A percentile compares a stretch with the other conserved stretches of the same genome.
These are phyloP conservation scores for Sinodicranocentrus sp. DNA, from an alignment of 2,888 invertebrate species.

Conservation along the genomic window DNA sequence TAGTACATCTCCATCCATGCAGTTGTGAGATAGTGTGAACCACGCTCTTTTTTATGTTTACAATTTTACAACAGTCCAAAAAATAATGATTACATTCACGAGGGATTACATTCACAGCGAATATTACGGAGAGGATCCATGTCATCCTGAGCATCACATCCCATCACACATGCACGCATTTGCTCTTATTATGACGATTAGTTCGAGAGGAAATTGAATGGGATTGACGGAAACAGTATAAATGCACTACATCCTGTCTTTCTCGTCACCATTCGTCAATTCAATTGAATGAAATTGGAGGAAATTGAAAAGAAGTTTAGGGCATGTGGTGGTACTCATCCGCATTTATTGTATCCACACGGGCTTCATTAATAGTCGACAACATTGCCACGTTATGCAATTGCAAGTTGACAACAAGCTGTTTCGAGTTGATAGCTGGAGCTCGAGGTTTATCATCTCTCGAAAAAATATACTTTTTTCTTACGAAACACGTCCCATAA, in stretches of 20 bases:
- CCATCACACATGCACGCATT: background rate
- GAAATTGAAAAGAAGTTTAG: slow-evolving; percentile 53
- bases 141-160: background rate
- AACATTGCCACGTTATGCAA: too few relatives aligned
- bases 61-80: too few relatives aligned
- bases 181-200: slow-evolving; percentile 28
- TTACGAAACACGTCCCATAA: too few relatives aligned
- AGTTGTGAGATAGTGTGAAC: too few relatives aligned
- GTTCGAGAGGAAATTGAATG: slow-evolving; percentile 61
- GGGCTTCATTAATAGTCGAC: too few relatives aligned
- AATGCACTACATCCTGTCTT: slow-evolving; percentile 65
- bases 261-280: slow-evolving; percentile 42
- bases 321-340: background rate
- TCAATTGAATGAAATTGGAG: slow-evolving; percentile 65
- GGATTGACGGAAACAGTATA: slow-evolving; percentile 64
- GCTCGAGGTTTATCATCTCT: background rate
- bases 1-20: too few relatives aligned
- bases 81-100: too few relatives aligned
- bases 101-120: too few relatives aligned
- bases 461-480: too few relatives aligned
- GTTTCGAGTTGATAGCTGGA: background rate
- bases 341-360: background rate
- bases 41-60: too few relatives aligned
- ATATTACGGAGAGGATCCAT: too few relatives aligned
- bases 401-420: background rate